Evolutionary conservation across 2,797 vertebrate genomes (phyloP).

Genomic region (Brotula barbata): DNA sequence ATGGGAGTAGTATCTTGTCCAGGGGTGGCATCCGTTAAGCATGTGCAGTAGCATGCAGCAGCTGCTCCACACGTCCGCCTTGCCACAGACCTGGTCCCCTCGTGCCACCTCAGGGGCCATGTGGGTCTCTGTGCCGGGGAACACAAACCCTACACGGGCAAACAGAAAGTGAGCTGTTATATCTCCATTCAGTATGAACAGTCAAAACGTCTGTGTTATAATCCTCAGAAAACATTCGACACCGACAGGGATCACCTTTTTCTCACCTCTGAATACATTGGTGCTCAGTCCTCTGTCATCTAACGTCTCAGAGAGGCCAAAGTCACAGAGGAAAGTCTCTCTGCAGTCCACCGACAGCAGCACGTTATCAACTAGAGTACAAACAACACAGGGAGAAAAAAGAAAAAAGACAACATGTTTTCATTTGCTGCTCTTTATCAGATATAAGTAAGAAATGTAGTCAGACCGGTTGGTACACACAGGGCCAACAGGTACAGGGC

Average conservation of each 20-base stretch:
- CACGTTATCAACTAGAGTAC: constrained; percentile 90
- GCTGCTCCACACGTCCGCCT: constrained; percentile 94
- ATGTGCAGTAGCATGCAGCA: constrained; percentile 97
- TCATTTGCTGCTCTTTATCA: constrained; percentile 47
- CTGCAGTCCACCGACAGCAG: constrained; percentile 89
- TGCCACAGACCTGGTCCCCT: constrained; percentile 82
- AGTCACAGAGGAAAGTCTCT: constrained; percentile 91
- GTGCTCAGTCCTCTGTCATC: constrained; percentile 77
- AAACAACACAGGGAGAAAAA: constrained; percentile 56
- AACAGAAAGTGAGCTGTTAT: not conserved
- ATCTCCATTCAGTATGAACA: no score
- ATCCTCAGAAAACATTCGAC: not conserved
- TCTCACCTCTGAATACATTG: constrained; percentile 82
- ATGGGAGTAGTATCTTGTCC: constrained; percentile 89
- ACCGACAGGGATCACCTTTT: constrained; percentile 7
- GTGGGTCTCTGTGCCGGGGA: constrained; percentile 91
- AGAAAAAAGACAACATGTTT: constrained; percentile 57
- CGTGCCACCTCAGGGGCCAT: constrained; percentile 95
- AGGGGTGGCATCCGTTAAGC: constrained; percentile 92
- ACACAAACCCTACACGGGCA: constrained; percentile 44
- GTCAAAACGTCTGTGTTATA: no score
- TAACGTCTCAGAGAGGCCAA: constrained; percentile 89
- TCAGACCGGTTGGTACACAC: constrained; percentile 15
- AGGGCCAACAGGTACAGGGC: no score
- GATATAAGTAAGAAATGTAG: constrained; percentile 36